Evolutionary conservation across 2,888 invertebrate species (phyloP).

Genomic region (Orgyia antiqua): DNA sequence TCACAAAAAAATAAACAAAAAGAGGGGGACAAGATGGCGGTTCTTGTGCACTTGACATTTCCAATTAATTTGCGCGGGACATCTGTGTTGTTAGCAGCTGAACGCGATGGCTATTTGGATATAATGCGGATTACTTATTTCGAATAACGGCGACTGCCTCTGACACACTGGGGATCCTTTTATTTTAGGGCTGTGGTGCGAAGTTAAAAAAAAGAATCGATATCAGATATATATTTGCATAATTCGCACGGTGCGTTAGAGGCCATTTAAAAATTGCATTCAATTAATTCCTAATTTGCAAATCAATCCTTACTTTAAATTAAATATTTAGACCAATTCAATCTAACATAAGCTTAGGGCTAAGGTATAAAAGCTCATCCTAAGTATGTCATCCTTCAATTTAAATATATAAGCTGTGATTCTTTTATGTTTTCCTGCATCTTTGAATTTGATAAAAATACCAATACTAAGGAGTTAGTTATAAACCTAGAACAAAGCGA

Average conservation of each 20-base stretch:
- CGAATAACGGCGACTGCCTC: slow-evolving; percentile 32
- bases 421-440: too few relatives aligned
- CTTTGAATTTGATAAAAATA: too few relatives aligned
- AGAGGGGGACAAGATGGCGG: slow-evolving; percentile 62
- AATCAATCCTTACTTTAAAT: too few relatives aligned
- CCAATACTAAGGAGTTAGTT: too few relatives aligned
- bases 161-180: slow-evolving; percentile 22
- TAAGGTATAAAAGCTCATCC: too few relatives aligned
- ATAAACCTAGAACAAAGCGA: too few relatives aligned
- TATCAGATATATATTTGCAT: slow-evolving; percentile 4
- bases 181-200: slow-evolving; percentile 19
- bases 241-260: slow-evolving; percentile 2
- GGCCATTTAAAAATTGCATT: background rate
- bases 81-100: slow-evolving; percentile 75
- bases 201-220: slow-evolving; percentile 7
- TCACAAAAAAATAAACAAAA: slow-evolving; percentile 52
- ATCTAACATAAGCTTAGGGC: too few relatives aligned
- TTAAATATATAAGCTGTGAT: too few relatives aligned
- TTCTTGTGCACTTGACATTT: slow-evolving; percentile 74
- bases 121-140: slow-evolving; percentile 60
- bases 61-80: slow-evolving; percentile 76
- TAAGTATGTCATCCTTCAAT: too few relatives aligned
- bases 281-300: too few relatives aligned
- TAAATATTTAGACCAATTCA: too few relatives aligned
- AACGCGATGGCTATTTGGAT: slow-evolving; percentile 51